Evolutionary conservation across 1,140 invertebrate species (phyloP), one percentile per base, ranked within the genome.

Genomic region (Sycobia sp.): DNA sequence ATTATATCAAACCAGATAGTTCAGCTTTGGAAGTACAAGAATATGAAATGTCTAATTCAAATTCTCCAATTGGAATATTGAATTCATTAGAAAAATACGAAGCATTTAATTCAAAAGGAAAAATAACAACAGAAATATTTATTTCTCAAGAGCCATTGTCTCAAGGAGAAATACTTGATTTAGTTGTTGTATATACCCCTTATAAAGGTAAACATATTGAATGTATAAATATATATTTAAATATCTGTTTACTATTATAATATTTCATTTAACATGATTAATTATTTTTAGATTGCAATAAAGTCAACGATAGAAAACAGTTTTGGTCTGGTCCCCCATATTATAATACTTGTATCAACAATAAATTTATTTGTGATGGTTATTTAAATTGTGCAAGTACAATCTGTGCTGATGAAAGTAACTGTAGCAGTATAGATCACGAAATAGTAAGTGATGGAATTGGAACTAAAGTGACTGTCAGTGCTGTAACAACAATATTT

Each of bases 391-490:
- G 79, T 60, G 67, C 64, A 47, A 81, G 78, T 56, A 62, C 57
- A 4, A 61, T 74, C 2, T 82, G 80, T 27, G 29, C 53, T 0
- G 81, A 82, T 56, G 79, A 82, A 36, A 47, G 27, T 0, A 60
- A 72, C 50, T 81, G 80, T 66, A 10, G 22, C 4, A 49, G 39
- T 4, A 7, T 20, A 53, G 27, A 54, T 34, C 27, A 7, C 41
- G 57, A n/a, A 16, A 66, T 73, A 4, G 50, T 67, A 1, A 73
- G 69, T 38, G 67, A 72, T 36, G 72, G 71, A 9, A 77, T 67
- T 1, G 74, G 76, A 18, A 77, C 78, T 0, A 81, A 77, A 67
- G 75, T 82, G 32, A 80, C 77, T 5, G 67, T 82, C 0, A 77
- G 75, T 13, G 76, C 78, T 0, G 77, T 82, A 16, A 76, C 76